Evolutionary conservation across 2,113 vertebrate genomes (phyloP).

Genomic region (Etheostoma cragini): DNA sequence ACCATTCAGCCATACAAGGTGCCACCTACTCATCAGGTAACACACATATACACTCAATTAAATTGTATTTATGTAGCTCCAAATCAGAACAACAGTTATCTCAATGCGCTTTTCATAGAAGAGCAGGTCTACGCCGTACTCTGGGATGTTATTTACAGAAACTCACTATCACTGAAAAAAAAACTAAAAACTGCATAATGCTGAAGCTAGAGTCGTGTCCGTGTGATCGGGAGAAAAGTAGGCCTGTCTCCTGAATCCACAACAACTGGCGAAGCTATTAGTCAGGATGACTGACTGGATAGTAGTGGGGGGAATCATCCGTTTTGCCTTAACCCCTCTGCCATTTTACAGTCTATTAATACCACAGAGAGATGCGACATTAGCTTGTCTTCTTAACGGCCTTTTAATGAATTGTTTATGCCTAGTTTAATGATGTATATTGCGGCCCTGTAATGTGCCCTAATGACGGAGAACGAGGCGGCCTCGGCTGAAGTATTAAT

Average conservation of each 20-base stretch:
- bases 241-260: conserved; percentile 43
- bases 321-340: conserved; percentile 77
- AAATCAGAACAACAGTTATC: too few relatives aligned
- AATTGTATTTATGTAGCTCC: too few relatives aligned
- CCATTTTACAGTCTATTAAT: conserved; percentile 82
- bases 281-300: conserved; percentile 69
- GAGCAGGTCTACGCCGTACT: too few relatives aligned
- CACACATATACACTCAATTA: too few relatives aligned
- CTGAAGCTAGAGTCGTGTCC: conserved; percentile 10
- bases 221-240: conserved; percentile 35
- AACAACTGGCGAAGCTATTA: conserved; percentile 59
- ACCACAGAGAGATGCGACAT: conserved; percentile 78
- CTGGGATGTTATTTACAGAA: too few relatives aligned
- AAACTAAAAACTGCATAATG: conserved; percentile 39
- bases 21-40: too few relatives aligned
- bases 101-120: too few relatives aligned
- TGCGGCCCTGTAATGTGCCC: conserved; percentile 83
- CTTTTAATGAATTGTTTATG: conserved; percentile 87
- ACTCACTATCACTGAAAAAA: conserved; percentile 11
- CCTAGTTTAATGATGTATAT: conserved; percentile 85
- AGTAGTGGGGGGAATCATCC: conserved; percentile 67
- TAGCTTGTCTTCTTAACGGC: conserved; percentile 83
- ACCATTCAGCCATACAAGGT: too few relatives aligned
- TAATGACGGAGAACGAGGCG: conserved; percentile 80
- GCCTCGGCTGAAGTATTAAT: conserved; percentile 81